Percentiles rank a stretch among this genome's conserved stretches.
Conservation (phyloP, 2,888 invertebrate genomes). For the Chymomyza amoena region DNA sequence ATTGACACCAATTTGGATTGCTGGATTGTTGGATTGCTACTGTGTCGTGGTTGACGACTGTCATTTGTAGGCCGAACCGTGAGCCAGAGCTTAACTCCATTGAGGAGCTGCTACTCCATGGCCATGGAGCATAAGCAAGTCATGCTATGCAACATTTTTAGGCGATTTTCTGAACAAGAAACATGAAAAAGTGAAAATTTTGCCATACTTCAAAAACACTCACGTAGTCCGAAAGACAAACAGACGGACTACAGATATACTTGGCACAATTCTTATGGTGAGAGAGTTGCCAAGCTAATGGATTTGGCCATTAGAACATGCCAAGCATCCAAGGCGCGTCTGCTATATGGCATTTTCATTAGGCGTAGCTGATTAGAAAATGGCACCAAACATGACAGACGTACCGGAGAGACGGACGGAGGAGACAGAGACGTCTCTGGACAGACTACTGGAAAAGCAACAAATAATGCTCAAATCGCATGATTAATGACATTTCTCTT, state of each 20-base stretch:
- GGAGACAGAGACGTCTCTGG: no score
- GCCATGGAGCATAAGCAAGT: not conserved
- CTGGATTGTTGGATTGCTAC: not conserved
- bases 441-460: constrained; percentile 32
- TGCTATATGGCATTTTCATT: constrained; percentile 16
- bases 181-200: constrained; percentile 62
- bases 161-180: constrained; percentile 63
- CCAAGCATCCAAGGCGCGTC: constrained; percentile 20
- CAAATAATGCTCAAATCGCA: constrained; percentile 33
- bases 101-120: not conserved
- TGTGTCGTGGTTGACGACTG: not conserved
- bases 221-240: constrained; percentile 16
- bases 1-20: constrained; percentile 60
- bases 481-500: constrained; percentile 53
- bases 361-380: constrained; percentile 10
- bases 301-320: constrained; percentile 49
- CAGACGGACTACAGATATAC: constrained; percentile 19
- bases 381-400: constrained; percentile 6
- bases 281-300: constrained; percentile 16
- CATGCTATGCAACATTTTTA: constrained; percentile 41
- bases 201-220: constrained; percentile 17
- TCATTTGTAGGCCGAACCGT: not conserved
- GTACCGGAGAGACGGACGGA: not conserved
- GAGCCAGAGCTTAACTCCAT: no score
- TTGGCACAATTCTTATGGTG: constrained; percentile 59